Percentiles rank a stretch among this genome's conserved stretches.
Evolutionary conservation across 2,797 vertebrate species (phyloP).

Genomic region (Chloroceryle inda): DNA sequence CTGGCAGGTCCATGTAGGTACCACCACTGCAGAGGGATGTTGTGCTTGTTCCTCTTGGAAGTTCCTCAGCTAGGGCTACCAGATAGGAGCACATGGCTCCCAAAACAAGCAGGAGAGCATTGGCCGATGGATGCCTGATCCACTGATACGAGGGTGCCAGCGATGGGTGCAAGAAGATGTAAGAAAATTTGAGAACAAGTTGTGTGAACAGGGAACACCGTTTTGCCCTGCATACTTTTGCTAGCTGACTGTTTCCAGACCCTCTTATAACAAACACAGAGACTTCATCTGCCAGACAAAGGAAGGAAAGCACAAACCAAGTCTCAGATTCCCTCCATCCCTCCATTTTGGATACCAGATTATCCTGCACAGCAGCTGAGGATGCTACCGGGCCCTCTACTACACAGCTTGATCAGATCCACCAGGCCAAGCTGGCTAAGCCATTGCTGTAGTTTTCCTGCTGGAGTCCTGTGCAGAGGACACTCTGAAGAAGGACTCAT

Average conservation of each 20-base stretch:
- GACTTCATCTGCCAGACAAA: not conserved
- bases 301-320: not conserved
- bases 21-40: not conserved
- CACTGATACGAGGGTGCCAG: not conserved
- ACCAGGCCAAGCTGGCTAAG: not conserved
- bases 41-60: rapidly evolving
- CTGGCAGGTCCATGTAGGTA: not conserved
- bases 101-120: not conserved
- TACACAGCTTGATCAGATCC: too few species aligned
- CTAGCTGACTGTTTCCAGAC: not conserved
- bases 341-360: not conserved
- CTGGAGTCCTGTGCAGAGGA: not conserved
- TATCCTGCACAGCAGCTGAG: not conserved
- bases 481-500: not conserved
- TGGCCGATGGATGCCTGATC: not conserved
- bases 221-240: not conserved
- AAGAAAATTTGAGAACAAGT: not conserved
- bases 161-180: not conserved
- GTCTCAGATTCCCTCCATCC: not conserved
- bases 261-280: not conserved
- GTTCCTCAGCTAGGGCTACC: not conserved
- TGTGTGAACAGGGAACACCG: not conserved
- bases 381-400: not conserved
- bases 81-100: not conserved
- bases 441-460: rapidly evolving